Evolutionary conservation across 1,140 invertebrate species (phyloP).

Genomic region (Camponotus pennsylvanicus): DNA sequence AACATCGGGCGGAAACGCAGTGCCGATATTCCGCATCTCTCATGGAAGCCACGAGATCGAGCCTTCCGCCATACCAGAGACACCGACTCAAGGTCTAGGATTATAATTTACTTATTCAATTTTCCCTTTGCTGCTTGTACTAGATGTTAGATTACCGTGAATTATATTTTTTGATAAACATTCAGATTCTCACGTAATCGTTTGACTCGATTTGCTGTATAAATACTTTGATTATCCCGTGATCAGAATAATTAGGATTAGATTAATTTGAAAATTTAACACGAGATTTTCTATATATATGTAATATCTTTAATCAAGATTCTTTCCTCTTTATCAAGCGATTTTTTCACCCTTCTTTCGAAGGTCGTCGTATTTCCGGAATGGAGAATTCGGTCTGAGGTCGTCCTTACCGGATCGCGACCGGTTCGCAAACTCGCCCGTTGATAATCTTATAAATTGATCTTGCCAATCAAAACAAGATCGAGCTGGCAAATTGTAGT

Average conservation of each 20-base stretch:
- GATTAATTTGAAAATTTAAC: neutral
- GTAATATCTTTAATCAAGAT: neutral
- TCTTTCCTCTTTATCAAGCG: neutral
- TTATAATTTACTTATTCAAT: slow-evolving; percentile 63
- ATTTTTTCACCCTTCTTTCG: slow-evolving; percentile 15
- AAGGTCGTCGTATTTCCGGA: slow-evolving; percentile 75
- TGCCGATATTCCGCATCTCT: slow-evolving; percentile 42
- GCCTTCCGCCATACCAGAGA: neutral
- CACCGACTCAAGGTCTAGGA: slow-evolving; percentile 49
- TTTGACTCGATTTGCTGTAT: neutral
- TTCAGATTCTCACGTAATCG: neutral
- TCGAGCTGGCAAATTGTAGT: neutral
- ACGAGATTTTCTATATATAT: neutral
- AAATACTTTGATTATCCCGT: neutral
- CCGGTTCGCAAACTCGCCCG: slow-evolving; percentile 34
- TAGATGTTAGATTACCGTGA: neutral
- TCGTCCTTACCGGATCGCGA: slow-evolving; percentile 37
- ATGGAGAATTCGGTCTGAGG: slow-evolving; percentile 63
- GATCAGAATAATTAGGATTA: no score
- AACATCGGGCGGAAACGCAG: neutral
- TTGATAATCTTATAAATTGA: neutral
- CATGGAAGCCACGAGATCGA: slow-evolving; percentile 29
- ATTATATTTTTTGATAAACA: slow-evolving; percentile 12
- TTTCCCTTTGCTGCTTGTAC: slow-evolving; percentile 1
- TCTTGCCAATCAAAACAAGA: neutral